phyloP scores from a whole-genome alignment of 2,113 vertebrate genomes.

The Cyanoliseus patagonus region DNA sequence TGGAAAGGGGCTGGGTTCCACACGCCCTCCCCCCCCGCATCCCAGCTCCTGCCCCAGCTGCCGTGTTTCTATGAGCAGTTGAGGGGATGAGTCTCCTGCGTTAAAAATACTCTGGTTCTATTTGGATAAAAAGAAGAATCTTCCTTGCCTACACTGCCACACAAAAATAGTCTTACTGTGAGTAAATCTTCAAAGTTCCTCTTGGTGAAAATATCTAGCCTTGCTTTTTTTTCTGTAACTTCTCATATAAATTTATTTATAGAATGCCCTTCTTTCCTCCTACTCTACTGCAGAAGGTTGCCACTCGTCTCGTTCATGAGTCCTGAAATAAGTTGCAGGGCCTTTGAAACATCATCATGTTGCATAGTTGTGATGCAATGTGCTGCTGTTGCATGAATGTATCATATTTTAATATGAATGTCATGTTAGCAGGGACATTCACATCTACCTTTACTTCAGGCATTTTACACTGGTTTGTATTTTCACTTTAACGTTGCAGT shows the following conservation, averaged over 20 bases:
- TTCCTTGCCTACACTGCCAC: constrained; percentile 35
- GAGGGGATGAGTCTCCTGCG: constrained; percentile 43
- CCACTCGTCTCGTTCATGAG: constrained; percentile 5
- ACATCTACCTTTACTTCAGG: background rate
- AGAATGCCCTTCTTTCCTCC: constrained; percentile 56
- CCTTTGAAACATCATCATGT: constrained; percentile 64
- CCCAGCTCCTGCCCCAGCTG: constrained; percentile 40
- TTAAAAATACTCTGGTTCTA: constrained; percentile 60
- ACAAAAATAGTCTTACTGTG: constrained; percentile 49
- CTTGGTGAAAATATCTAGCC: constrained; percentile 19
- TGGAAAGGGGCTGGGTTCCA: constrained; percentile 33
- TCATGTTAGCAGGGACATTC: background rate
- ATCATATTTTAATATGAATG: constrained; percentile 43
- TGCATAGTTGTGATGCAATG: constrained; percentile 49
- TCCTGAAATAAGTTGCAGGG: constrained; percentile 65
- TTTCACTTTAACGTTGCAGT: background rate
- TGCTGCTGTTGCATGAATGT: constrained; percentile 29
- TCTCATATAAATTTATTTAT: constrained; percentile 37
- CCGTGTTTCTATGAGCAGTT: background rate
- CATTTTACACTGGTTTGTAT: background rate
- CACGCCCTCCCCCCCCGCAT: background rate
- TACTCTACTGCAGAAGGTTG: constrained; percentile 48
- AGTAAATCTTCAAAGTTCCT: constrained; percentile 62
- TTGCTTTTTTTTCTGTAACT: background rate
- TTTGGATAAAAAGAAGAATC: constrained; percentile 57